Base-by-base conservation (phyloP, 2,888 invertebrate species). In the Microplitis manilae region DNA sequence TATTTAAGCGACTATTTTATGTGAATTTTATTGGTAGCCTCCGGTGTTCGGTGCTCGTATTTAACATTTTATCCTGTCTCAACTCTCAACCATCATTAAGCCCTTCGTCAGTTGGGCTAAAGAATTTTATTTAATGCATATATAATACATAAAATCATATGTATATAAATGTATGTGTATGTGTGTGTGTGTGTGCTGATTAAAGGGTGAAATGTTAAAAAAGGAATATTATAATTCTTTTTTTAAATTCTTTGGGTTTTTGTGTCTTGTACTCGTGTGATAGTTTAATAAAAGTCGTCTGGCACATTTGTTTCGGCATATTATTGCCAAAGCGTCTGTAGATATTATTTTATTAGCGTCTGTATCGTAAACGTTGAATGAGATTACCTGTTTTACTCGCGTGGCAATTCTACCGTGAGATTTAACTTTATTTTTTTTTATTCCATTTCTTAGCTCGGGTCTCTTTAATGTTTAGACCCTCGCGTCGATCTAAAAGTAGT, bases 221-320 rank as follows among this genome's bases (percentile, higher is more conserved):
- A 7, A 73, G 41, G 60, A 79, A 79, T 76, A 79, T 50, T 50
- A 50, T 13, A 13, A 13, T 13, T 9, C 13, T 50, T 50, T 50
- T 50, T 50, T 6, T 9, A 13, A 50, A 50, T 50, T 50, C 50
- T 13, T 13, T 8, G 13, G 79, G 76, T 80, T 80, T 65, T 65
- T 65, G 65, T 30, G 30, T 20, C 38, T 30, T 65, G n/a, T 15
- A n/a, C 38, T 13, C 65, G 38, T 81, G 80, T 83, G 79, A 85
- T 83, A 84, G 85, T 87, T 88, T 83, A 89, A 90, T 90, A 90
- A 90, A 90, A 89, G 89, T 90, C 89, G 89, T 89, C 89, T 89
- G 89, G 89, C 86, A 87, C 89, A 89, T 90, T 89, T 87, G 88
- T 90, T 89, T 85, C 79, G 79, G 85, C 83, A 89, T 86, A 86